Evolutionary conservation across 1,140 invertebrate species (phyloP).

Genomic region (Halyomorpha halys): DNA sequence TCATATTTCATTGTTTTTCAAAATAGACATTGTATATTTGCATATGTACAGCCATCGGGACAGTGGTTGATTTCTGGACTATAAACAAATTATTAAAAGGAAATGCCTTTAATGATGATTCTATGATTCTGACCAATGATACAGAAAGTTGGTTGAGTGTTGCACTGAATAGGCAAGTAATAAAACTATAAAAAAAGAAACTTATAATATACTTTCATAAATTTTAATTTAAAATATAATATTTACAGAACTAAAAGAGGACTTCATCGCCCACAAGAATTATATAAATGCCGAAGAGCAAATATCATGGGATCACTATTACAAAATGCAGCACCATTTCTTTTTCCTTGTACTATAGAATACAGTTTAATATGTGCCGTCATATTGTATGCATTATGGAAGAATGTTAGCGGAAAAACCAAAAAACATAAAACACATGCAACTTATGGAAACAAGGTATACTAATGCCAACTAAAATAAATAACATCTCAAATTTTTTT

Average conservation of each 20-base stretch:
- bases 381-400: constrained; percentile 91
- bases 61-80: too few relatives aligned
- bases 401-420: constrained; percentile 60
- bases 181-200: too few relatives aligned
- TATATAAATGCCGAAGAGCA: constrained; percentile 77
- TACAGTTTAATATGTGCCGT: constrained; percentile 93
- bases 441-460: constrained; percentile 35
- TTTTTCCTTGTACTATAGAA: constrained; percentile 94
- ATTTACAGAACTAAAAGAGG: constrained; percentile 50
- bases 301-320: constrained; percentile 88
- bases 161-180: too few relatives aligned
- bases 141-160: too few relatives aligned
- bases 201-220: too few relatives aligned
- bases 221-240: background rate
- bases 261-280: constrained; percentile 71
- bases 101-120: too few relatives aligned
- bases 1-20: too few relatives aligned
- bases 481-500: too few relatives aligned
- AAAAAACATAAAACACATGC: background rate
- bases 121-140: too few relatives aligned
- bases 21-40: too few relatives aligned
- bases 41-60: too few relatives aligned
- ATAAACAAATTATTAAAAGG: too few relatives aligned
- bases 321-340: constrained; percentile 72
- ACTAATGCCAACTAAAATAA: constrained; percentile 3